Base-by-base conservation (phyloP, 2,113 vertebrate species). In the Nannospalax galili region DNA sequence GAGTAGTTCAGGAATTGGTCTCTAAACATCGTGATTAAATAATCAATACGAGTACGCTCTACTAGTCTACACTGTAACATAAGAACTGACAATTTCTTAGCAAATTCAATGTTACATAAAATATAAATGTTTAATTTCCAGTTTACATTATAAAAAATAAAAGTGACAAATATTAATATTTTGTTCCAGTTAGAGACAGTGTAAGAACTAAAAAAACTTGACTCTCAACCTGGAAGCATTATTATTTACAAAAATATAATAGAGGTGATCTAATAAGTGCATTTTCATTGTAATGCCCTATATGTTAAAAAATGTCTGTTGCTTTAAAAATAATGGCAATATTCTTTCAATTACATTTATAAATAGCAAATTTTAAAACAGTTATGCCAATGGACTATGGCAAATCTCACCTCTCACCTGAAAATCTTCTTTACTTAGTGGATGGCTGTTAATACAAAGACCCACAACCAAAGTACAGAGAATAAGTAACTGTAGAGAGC, bases 201-300 rank as follows among this genome's bases (percentile, higher is more conserved):
- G 32, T 7, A 1, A n/a, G 14, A 75, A 35, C 14, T 20, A 1
- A n/a, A 70, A 64, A 42, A 35, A 35, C 22, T 24, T 78, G 4
- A 0, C 37, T 77, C 22, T 32, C 9, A 10, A 15, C 15, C 65
- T 89, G 15, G 32, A 90, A 70, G 12, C 48, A 7, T 65, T 93
- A 74, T n/a, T 35, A 20, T 35, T 30, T 74, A 48, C 7, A 85
- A 28, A 85, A 45, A 30, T 1, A 42, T 82, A 9, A 0, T 45
- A 72, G 8, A 64, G 6, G 78, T 3, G n/a, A 60, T 84, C 64
- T 67, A 64, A 90, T 58, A 0, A 37, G 2, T 80, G 88, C 3
- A 62, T 52, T 72, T 96, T 81, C 26, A 69, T 77, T 74, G 0
- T 64, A 69, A 90, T 88, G 37, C 10, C 90, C 9, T 89, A 94